Evolutionary conservation across 2,888 invertebrate genomes (phyloP).

Genomic region (Melanostoma mellinum): DNA sequence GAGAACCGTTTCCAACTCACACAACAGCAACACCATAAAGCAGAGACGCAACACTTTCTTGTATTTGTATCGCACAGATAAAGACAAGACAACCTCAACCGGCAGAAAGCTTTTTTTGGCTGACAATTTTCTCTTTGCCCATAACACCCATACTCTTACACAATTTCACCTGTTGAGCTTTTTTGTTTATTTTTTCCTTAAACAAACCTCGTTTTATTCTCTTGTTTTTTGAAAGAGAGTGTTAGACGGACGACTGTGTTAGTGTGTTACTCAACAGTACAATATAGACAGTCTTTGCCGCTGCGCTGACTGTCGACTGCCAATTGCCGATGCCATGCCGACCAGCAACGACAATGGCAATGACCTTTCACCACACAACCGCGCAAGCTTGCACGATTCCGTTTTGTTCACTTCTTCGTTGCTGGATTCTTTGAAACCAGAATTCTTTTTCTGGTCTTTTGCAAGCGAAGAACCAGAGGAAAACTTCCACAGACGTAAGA

Average conservation of each 20-base stretch:
- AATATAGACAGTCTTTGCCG: conserved; percentile 19
- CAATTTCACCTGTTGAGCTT: conserved; percentile 66
- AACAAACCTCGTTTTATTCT: conserved; percentile 17
- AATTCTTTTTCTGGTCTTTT: conserved; percentile 44
- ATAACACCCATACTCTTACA: conserved; percentile 21
- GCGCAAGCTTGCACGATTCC: conserved; percentile 63
- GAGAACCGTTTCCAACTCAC: conserved; percentile 62
- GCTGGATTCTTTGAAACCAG: conserved; percentile 39
- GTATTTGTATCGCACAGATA: conserved; percentile 17
- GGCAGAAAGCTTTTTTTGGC: conserved; percentile 40
- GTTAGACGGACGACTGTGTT: conserved; percentile 52
- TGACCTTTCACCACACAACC: conserved; percentile 63
- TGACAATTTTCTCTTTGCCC: conserved; percentile 21
- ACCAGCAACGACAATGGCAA: conserved; percentile 65
- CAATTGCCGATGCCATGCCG: neutral
- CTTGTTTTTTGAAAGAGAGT: conserved; percentile 52
- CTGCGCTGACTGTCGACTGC: neutral
- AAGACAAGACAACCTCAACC: neutral
- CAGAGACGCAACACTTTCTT: conserved; percentile 49
- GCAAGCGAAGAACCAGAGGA: conserved; percentile 15
- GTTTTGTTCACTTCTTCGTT: conserved; percentile 44
- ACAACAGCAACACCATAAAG: neutral
- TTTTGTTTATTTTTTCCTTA: conserved; percentile 16
- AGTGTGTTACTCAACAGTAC: conserved; percentile 70
- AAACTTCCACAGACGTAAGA: conserved; percentile 14